A percentile compares a stretch with the other conserved stretches of the same genome.
phyloP scores from a whole-genome alignment of 2,888 invertebrate species.

The Helleia helle region DNA sequence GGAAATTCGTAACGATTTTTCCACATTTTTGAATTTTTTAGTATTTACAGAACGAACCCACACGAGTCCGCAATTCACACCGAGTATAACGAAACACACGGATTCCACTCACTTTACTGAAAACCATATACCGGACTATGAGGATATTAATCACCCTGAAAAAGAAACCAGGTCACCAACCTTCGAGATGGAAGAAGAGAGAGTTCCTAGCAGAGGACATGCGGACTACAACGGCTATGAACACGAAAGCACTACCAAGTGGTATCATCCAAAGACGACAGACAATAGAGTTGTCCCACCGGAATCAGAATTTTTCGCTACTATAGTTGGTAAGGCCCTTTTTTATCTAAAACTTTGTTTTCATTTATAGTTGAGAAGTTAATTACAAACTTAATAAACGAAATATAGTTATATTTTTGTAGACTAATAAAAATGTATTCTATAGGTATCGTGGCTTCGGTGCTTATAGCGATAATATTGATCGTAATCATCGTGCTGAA shows the following conservation, averaged over 20 bases:
- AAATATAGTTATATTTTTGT: too few species aligned
- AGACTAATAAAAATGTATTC: constrained; percentile 2
- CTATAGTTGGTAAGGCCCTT: constrained; percentile 60
- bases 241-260: constrained; percentile 57
- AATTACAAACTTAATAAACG: too few species aligned
- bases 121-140: constrained; percentile 51
- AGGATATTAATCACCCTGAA: constrained; percentile 41
- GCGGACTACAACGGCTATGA: constrained; percentile 60
- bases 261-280: constrained; percentile 63
- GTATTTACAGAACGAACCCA: constrained; percentile 44
- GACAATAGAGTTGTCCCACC: constrained; percentile 63
- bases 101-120: constrained; percentile 62
- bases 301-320: constrained; percentile 63
- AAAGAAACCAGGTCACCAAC: constrained; percentile 49
- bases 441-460: constrained; percentile 86
- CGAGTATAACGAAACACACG: constrained; percentile 41
- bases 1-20: too few species aligned
- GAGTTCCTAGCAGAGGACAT: constrained; percentile 27
- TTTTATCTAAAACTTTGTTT: background rate
- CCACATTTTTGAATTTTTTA: constrained; percentile 1
- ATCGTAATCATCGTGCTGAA: constrained; percentile 92
- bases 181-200: constrained; percentile 42
- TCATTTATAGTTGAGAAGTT: too few species aligned
- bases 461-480: constrained; percentile 91
- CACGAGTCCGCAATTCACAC: constrained; percentile 44